Conservation (phyloP, 2,113 vertebrate species). For the Dicrurus megarhynchus region DNA sequence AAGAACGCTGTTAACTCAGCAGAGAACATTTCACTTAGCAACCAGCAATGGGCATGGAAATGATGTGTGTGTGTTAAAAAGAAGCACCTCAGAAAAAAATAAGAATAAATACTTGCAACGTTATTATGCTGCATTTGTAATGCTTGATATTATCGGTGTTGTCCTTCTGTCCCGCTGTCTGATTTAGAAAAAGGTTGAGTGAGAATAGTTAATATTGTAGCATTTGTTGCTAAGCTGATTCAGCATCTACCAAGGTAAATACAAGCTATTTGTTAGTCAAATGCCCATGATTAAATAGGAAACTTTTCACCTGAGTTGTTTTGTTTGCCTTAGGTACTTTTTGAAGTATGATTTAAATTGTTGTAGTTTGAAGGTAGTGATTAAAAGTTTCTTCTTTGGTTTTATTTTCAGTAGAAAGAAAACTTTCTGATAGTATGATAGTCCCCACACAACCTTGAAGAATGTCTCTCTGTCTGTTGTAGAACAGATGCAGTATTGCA, state of each 20-base stretch:
- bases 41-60: not conserved
- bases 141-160: fast-evolving
- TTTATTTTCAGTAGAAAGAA: not conserved
- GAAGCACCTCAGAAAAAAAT: not conserved
- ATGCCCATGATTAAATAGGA: not conserved
- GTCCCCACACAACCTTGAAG: not conserved
- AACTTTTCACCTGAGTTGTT: not conserved
- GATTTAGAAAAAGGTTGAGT: not conserved
- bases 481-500: not conserved
- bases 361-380: not conserved
- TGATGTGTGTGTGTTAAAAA: not conserved
- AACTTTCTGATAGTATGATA: not conserved
- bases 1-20: not conserved
- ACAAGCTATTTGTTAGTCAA: not conserved
- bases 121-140: not conserved
- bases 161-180: not conserved
- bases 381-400: not conserved
- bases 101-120: not conserved
- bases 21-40: not conserved
- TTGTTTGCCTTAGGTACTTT: not conserved
- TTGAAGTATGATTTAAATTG: not conserved
- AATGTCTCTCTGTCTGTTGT: not conserved
- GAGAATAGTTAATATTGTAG: not conserved
- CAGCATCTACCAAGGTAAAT: not conserved
- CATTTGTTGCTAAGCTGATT: not conserved